Evolutionary conservation across 2,797 vertebrate species (phyloP).

Genomic region (Falco rusticolus): DNA sequence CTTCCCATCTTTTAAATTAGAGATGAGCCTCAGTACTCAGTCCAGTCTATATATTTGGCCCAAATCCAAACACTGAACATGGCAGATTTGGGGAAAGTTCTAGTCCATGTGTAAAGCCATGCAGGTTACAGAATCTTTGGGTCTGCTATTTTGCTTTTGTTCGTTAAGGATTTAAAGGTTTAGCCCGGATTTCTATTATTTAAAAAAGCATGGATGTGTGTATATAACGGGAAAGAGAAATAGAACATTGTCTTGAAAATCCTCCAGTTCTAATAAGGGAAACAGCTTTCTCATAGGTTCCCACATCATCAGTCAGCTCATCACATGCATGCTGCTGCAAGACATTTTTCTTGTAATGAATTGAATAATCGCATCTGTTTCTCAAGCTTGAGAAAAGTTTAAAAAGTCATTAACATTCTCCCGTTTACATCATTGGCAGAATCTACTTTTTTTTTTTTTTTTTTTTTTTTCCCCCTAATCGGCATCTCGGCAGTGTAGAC

Average conservation of each 20-base stretch:
- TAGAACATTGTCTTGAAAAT: slow-evolving; percentile 24
- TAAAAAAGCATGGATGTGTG: neutral
- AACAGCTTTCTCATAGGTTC: slow-evolving; percentile 80
- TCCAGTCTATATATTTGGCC: neutral
- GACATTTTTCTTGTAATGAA: slow-evolving; percentile 67
- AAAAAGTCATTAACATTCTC: slow-evolving; percentile 70
- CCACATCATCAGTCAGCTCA: slow-evolving; percentile 81
- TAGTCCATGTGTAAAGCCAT: neutral
- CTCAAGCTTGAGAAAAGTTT: slow-evolving; percentile 75
- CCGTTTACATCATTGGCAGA: slow-evolving; percentile 41
- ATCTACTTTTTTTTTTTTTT: neutral
- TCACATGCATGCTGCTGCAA: slow-evolving; percentile 72
- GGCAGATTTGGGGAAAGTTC: neutral
- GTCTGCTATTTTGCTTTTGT: neutral
- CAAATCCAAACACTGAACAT: neutral
- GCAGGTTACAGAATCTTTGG: neutral
- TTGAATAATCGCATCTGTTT: slow-evolving; percentile 74
- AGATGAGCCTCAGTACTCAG: neutral
- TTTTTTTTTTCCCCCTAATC: neutral
- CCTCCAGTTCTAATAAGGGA: slow-evolving; percentile 77
- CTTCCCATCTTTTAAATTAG: slow-evolving; percentile 23
- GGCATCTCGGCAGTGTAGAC: neutral
- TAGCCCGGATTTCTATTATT: neutral
- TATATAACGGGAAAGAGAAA: slow-evolving; percentile 32
- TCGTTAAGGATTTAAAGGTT: neutral